Base-by-base conservation (phyloP, 1,140 invertebrate species). In the Sitophilus oryzae region DNA sequence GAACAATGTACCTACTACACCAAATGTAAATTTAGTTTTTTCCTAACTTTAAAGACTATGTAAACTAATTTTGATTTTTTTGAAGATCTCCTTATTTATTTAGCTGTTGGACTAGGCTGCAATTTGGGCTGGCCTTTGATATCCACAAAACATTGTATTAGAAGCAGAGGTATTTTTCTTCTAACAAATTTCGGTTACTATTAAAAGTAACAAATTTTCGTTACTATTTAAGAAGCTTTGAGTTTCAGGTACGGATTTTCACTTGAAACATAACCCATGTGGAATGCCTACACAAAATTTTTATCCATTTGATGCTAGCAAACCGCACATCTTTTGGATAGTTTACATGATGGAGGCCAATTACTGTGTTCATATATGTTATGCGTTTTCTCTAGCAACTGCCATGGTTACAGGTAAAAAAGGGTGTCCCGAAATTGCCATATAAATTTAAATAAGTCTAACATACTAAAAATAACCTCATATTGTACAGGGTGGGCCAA, bases 251-350 rank as follows among this genome's bases (percentile, higher is more conserved):
- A 42, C 53, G 3, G 53, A 56, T 15, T 56, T 49, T 34, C 49
- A 56, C 23, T 19, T 56, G 11, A 44, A 46, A 40, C 48, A 57
- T 25, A 44, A 51, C 30, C 55, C 55, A 35, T 57, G 55, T 44
- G 55, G 55, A 23, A 57, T 57, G 55, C 41, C 43, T 15, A 45
- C 48, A 8, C 46, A 49, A 35, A 44, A 57, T 42, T 25, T 45
- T 9, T 57, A 51, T 19, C 55, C 55, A 18, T 57, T 57, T 20
- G 55, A 57, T 41, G 44, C 55, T n/a, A 51, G 21, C 22, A 19
- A 52, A 30, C 21, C 19, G 8, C 3, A 30, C 34, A 19, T 21
- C 5, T 57, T 51, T 36, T 57, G 40, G 55, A 18, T 52, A 30
- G 5, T 57, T 10, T 57, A 21, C 25, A 3, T 44, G 6, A 30